phyloP scores from a whole-genome alignment of 2,797 vertebrate species.

The Petrocephalus schoutedeni region DNA sequence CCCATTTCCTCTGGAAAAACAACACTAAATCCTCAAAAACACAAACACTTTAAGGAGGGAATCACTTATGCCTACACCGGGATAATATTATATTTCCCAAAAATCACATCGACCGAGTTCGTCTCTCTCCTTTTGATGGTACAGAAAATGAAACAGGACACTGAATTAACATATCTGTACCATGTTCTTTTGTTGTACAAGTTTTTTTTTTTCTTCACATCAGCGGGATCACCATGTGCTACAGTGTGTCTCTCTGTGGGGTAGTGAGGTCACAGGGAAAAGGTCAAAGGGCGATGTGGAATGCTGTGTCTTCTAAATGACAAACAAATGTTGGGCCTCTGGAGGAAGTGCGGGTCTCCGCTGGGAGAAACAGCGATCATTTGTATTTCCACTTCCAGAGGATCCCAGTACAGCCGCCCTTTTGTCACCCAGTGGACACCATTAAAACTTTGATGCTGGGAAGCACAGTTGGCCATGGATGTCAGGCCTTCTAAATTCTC shows the following conservation, averaged over 20 bases:
- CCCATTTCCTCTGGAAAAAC: conserved; percentile 9
- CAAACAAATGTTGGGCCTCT: not conserved
- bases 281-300: not conserved
- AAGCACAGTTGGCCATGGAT: not conserved
- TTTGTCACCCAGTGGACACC: not conserved
- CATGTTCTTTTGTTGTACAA: conserved; percentile 1
- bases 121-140: not conserved
- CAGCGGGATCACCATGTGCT: not conserved
- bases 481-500: not conserved
- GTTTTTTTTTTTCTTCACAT: not conserved
- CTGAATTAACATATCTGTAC: not conserved
- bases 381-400: not conserved
- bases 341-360: not conserved
- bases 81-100: conserved; percentile 6
- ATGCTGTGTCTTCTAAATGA: not conserved
- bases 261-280: not conserved
- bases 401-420: not conserved
- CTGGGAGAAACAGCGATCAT: not conserved
- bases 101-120: conserved; percentile 13
- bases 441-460: not conserved
- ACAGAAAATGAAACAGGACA: not conserved
- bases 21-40: conserved; percentile 15
- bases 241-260: not conserved
- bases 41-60: conserved; percentile 12
- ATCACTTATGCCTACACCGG: not conserved